Base-by-base conservation (phyloP, 2,113 vertebrate genomes). In the Symphodus melops region DNA sequence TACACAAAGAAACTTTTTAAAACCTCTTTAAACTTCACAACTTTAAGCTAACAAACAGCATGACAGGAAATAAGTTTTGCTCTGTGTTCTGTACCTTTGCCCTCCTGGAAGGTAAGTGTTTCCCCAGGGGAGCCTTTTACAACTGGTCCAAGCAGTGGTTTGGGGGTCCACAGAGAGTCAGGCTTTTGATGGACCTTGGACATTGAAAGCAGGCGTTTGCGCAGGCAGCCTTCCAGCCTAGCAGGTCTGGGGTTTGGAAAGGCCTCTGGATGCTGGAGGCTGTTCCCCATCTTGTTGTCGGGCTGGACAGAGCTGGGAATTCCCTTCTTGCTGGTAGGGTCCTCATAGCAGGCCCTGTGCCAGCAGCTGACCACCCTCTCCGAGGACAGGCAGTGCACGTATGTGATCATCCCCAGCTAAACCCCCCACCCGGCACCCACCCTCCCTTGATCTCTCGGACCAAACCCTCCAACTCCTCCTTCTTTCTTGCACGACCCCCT, bases 121-220 rank as follows among this genome's bases (percentile, higher is more conserved):
- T 81, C 83, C 42, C 81, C 83, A 1, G 36, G 65, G 3, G 72
- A 77, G 61, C 66, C 80, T 60, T 76, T 82, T 41, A 12, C 10
- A 11, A 86, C 14, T 6, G 64, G 87, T 85, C 89, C 91, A 0
- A 89, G 86, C 83, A 92, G 36, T 0, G 86, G 93, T 93, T 96
- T 96, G 87, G 94, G 93, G 48, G 93, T 94, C 96, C 95, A 96
- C 62, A 96, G 93, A 60, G 93, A 93, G 77, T 79, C 90, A 33
- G 87, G 90, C 0, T 92, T 95, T 90, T 94, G 95, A 74, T 92
- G 94, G 87, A 92, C 91, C 82, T 92, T 93, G 54, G 88, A 90
- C 72, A 90, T 73, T 0, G 91, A 91, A 61, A 95, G 90, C 21
- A 95, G 92, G 51, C 94, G 94, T 80, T 93, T 95, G 67, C 85